Conservation (phyloP, 2,797 vertebrate genomes). For the Eulemur rubriventer region DNA sequence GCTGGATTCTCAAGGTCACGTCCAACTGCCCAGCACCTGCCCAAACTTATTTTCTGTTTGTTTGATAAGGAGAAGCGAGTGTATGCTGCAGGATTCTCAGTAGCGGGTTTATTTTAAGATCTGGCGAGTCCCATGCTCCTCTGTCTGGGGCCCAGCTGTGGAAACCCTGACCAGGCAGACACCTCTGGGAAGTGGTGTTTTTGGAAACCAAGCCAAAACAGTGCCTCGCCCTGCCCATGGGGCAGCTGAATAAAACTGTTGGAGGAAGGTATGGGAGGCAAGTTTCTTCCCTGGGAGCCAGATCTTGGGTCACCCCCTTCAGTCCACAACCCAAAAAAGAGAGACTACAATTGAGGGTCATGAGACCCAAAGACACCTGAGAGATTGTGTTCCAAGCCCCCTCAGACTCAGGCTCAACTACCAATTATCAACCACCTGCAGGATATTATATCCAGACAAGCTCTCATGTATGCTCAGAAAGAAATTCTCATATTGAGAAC, state of each 20-base stretch:
- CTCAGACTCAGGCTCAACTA: not conserved
- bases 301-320: not conserved
- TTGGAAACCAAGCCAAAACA: constrained; percentile 24
- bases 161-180: not conserved
- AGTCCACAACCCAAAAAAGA: not conserved
- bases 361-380: not conserved
- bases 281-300: not conserved
- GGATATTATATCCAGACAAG: not conserved
- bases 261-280: not conserved
- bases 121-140: not conserved
- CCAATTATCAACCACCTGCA: not conserved
- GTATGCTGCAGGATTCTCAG: constrained; percentile 53
- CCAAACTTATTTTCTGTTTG: constrained; percentile 59
- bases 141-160: not conserved
- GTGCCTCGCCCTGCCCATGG: not conserved
- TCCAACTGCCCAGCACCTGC: constrained; percentile 58
- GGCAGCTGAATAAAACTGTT: constrained; percentile 2
- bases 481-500: not conserved
- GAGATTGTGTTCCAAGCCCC: not conserved
- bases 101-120: constrained; percentile 66
- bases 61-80: constrained; percentile 61
- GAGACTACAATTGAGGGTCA: not conserved
- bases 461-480: not conserved
- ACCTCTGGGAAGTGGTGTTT: constrained; percentile 39
- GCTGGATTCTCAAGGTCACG: constrained; percentile 47